Conservation (phyloP, 2,113 vertebrate species). For the Anthoscopus minutus region DNA sequence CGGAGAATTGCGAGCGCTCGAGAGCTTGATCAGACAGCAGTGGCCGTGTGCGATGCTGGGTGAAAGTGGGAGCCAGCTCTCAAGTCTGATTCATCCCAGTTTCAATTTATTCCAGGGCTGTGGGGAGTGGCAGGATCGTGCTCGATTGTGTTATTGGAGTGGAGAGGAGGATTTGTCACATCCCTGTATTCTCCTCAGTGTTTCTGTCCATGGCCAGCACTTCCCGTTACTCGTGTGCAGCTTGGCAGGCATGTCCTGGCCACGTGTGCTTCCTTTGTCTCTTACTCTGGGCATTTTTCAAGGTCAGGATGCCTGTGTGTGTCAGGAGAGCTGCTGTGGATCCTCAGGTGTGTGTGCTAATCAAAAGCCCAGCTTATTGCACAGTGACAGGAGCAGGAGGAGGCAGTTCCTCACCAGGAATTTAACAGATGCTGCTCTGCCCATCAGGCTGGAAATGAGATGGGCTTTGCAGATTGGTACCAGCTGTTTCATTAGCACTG, state of each 20-base stretch:
- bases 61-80: not conserved
- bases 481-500: conserved; percentile 28
- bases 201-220: not conserved
- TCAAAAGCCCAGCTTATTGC: not conserved
- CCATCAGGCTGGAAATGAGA: conserved; percentile 7
- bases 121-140: not conserved
- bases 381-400: not conserved
- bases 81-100: not conserved
- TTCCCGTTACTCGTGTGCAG: not conserved
- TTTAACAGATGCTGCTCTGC: conserved; percentile 20
- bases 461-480: conserved; percentile 8
- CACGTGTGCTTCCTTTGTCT: not conserved
- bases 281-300: not conserved
- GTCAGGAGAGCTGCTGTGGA: not conserved
- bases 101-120: not conserved
- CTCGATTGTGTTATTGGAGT: not conserved
- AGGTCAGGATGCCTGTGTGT: not conserved
- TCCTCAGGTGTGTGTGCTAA: not conserved
- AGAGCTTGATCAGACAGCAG: not conserved
- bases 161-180: not conserved
- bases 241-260: not conserved
- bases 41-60: not conserved
- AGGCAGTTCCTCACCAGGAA: not conserved
- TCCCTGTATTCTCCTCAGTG: not conserved
- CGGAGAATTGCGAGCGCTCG: not conserved